A percentile compares a stretch with the other conserved stretches of the same genome.
Conservation (phyloP, 2,797 vertebrate species). For the Poeciliopsis gracilis region DNA sequence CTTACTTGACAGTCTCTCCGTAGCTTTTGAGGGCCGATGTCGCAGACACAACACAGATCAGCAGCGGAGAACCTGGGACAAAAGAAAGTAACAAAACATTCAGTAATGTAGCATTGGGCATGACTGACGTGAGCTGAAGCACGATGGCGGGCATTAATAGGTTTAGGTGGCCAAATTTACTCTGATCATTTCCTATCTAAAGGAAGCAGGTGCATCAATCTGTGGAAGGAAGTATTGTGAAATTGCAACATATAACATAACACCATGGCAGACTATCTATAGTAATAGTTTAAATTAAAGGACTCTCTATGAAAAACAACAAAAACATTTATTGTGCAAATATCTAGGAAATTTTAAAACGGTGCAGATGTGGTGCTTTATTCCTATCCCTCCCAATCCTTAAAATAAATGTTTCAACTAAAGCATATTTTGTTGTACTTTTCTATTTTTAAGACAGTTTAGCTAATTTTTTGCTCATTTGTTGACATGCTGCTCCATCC, state of each 20-base stretch:
- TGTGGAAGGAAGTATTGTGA: background rate
- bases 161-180: background rate
- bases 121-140: background rate
- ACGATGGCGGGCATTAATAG: background rate
- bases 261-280: background rate
- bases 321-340: background rate
- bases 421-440: background rate
- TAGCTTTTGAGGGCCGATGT: conserved; percentile 87
- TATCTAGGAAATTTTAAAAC: background rate
- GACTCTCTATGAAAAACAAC: background rate
- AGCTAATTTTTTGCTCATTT: no score
- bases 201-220: background rate
- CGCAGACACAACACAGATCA: conserved; percentile 89
- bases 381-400: background rate
- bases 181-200: background rate
- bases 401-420: background rate
- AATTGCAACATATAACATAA: background rate
- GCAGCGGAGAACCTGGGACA: conserved; percentile 85
- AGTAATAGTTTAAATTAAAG: background rate
- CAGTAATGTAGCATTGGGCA: conserved; percentile 3
- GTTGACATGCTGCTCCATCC: no score
- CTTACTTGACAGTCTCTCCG: conserved; percentile 86
- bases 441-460: background rate
- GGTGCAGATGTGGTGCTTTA: background rate
- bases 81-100: conserved; percentile 24